phyloP scores from a whole-genome alignment of 2,797 vertebrate species.

The Diglossa cyanea region DNA sequence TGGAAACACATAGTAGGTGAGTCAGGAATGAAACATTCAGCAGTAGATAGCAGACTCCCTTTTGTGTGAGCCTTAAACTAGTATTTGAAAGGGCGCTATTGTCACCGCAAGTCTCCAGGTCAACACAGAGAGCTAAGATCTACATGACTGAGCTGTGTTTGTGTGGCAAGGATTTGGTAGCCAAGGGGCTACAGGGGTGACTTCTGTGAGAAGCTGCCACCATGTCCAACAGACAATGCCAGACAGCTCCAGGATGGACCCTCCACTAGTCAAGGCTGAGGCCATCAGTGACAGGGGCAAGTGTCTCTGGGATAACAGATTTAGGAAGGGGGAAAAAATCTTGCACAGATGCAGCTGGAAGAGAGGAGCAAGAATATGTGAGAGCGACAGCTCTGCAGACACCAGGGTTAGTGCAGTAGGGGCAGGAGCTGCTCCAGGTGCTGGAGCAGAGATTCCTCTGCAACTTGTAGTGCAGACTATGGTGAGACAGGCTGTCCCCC shows the following conservation, averaged over 20 bases:
- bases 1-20: neutral
- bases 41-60: neutral
- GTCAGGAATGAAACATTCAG: neutral
- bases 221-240: neutral
- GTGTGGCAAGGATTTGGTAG: neutral
- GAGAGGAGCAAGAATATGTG: neutral
- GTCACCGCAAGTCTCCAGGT: neutral
- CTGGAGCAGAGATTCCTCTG: neutral
- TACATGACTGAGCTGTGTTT: rapidly evolving
- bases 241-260: neutral
- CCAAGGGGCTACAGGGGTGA: neutral
- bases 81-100: neutral
- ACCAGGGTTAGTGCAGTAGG: neutral
- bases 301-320: neutral
- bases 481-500: neutral
- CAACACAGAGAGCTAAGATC: neutral
- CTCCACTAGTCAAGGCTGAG: neutral
- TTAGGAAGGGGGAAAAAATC: neutral
- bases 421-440: neutral
- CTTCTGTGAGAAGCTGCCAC: neutral
- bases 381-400: neutral
- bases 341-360: neutral
- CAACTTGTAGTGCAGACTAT: rapidly evolving
- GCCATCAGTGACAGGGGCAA: neutral
- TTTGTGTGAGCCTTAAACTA: neutral